These are phyloP conservation scores for Dryas iulia DNA, from an alignment of 1,140 invertebrate species.

Conservation along the genomic window DNA sequence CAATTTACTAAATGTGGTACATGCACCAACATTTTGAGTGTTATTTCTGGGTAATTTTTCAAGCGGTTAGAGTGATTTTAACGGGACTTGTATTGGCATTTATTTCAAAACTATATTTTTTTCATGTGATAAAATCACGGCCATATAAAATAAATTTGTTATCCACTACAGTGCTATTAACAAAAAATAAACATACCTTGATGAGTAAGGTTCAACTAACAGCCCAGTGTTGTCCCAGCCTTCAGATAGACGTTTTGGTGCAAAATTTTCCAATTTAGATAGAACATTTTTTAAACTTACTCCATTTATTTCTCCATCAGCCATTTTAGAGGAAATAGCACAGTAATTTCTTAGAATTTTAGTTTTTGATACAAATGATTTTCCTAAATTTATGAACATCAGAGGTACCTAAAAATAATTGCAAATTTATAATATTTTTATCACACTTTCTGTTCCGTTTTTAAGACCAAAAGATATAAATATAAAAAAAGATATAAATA, in stretches of 20 bases:
- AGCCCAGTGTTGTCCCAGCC: conserved; percentile 98
- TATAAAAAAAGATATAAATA: too few species aligned
- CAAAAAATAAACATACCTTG: conserved; percentile 56
- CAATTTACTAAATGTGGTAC: too few species aligned
- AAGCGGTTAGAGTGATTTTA: too few species aligned
- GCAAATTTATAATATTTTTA: neutral
- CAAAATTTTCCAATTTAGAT: conserved; percentile 84
- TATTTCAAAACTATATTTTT: too few species aligned
- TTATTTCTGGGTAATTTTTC: too few species aligned
- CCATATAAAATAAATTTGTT: too few species aligned
- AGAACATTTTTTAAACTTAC: conserved; percentile 82
- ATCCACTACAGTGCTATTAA: neutral
- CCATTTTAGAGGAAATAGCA: conserved; percentile 46
- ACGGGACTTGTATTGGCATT: too few species aligned
- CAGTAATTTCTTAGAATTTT: conserved; percentile 33
- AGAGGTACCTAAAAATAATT: conserved; percentile 22
- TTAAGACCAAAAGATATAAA: too few species aligned
- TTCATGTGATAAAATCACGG: too few species aligned
- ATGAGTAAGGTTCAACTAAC: conserved; percentile 88
- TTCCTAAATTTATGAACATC: conserved; percentile 58
- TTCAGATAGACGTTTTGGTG: conserved; percentile 87
- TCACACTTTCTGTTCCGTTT: neutral
- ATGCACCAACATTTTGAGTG: too few species aligned
- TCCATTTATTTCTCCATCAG: conserved; percentile 61
- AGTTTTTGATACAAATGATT: conserved; percentile 32